phyloP scores from a whole-genome alignment of 2,113 vertebrate genomes.

The Herpailurus yagouaroundi region DNA sequence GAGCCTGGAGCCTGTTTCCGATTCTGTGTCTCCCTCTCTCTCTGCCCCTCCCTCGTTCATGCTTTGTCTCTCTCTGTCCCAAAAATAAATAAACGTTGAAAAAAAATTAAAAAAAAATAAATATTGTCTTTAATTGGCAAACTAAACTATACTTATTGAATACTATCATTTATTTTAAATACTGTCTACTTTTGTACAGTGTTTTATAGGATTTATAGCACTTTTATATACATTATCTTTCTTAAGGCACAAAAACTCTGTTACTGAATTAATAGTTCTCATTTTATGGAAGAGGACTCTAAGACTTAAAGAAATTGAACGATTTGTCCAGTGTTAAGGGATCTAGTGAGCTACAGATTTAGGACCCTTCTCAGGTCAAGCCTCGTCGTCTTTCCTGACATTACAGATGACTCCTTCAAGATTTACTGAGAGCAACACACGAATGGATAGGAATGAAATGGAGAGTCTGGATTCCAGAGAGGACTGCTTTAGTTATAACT shows the following conservation, averaged over 20 bases:
- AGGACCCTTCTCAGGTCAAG: background rate
- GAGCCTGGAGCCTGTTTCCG: too few species aligned
- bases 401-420: background rate
- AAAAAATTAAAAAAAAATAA: too few species aligned
- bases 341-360: background rate
- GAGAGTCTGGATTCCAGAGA: background rate
- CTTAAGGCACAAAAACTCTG: background rate
- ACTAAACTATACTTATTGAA: background rate
- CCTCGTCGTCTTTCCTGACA: background rate
- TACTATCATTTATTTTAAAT: background rate
- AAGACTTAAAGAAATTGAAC: background rate
- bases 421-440: background rate
- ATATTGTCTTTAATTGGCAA: background rate
- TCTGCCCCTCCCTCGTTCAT: too few species aligned
- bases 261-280: constrained; percentile 16
- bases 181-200: background rate
- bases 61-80: too few species aligned
- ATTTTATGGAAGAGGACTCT: background rate
- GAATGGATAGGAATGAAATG: background rate
- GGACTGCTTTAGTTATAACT: background rate
- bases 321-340: background rate
- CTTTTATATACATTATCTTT: background rate
- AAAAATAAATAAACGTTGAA: too few species aligned
- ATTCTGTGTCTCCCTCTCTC: too few species aligned
- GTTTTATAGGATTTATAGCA: background rate